Base-by-base conservation (phyloP, 2,888 invertebrate genomes). In the Dinocampus coccinellae region DNA sequence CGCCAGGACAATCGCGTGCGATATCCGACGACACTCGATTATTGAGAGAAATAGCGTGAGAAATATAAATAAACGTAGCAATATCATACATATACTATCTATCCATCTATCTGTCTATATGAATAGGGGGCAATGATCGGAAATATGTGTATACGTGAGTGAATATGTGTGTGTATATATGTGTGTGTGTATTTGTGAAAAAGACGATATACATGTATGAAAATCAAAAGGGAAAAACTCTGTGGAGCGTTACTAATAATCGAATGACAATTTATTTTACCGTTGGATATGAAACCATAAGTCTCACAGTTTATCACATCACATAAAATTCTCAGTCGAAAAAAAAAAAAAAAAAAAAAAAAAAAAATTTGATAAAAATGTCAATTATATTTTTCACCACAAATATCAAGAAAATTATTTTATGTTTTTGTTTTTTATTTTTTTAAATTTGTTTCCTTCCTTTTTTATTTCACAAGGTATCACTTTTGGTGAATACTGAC, bases 21-120 rank as follows among this genome's bases (percentile, higher is more conserved):
- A 78, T 81, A 75, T 73, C 73, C 77, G 76, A 68, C 75, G 77
- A 76, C 77, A 76, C 77, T 78, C 78, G 78, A 78, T 81, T 80
- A 78, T 79, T 75, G 77, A 72, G 70, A 75, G 75, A 77, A 79
- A 79, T 73, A 78, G 75, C 76, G 76, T 75, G 76, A 77, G 78
- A 79, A 79, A 76, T 78, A 77, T 74, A 80, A 81, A 80, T 77
- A 80, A 80, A 79, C 39, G 13, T 9, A 33, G 63, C 16, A 24
- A 52, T 7, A 39, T 9, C 62, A 39, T 60, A 3, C 29, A 16
- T 33, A 9, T 60, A 34, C 7, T 2, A 11, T 16, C 20, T 22
- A 4, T 11, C 6, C 6, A 47, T 47, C 2, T 10, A 33, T 34
- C 20, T 60, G 7, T 47, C 4, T 10, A 33, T 60, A 60, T 60